These are phyloP conservation scores for Polia nebulosa DNA, from an alignment of 2,888 invertebrate genomes.

Conservation along the genomic window DNA sequence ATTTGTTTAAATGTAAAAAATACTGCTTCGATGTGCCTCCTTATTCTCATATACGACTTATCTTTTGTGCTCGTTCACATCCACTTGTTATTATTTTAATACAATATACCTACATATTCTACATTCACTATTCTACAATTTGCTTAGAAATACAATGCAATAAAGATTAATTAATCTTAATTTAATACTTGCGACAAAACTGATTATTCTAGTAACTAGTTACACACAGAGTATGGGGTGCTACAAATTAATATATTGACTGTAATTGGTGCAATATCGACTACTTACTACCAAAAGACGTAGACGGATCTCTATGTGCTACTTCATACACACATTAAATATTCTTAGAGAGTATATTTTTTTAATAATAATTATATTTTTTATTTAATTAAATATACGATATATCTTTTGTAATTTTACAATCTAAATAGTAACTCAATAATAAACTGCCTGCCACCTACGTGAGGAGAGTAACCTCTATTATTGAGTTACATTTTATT, in stretches of 20 bases:
- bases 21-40: constrained; percentile 85
- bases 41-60: constrained; percentile 77
- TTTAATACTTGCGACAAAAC: constrained; percentile 54
- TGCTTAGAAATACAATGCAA: constrained; percentile 49
- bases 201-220: constrained; percentile 58
- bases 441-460: constrained; percentile 23
- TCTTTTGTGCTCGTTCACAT: constrained; percentile 79
- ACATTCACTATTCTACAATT: constrained; percentile 38
- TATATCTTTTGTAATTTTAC: constrained; percentile 18
- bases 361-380: constrained; percentile 24
- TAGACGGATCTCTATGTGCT: constrained; percentile 63
- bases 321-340: constrained; percentile 51
- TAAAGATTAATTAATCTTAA: constrained; percentile 56
- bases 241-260: constrained; percentile 62
- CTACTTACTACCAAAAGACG: constrained; percentile 62
- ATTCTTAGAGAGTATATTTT: constrained; percentile 51
- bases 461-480: constrained; percentile 31
- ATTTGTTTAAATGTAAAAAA: constrained; percentile 35
- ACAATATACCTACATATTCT: constrained; percentile 34
- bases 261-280: constrained; percentile 69
- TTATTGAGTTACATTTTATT: constrained; percentile 45
- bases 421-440: constrained; percentile 42
- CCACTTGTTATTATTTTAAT: constrained; percentile 58
- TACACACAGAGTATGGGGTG: constrained; percentile 66
- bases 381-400: constrained; percentile 40